Evolutionary conservation across 2,113 vertebrate species (phyloP).

Genomic region (Verasper variegatus): DNA sequence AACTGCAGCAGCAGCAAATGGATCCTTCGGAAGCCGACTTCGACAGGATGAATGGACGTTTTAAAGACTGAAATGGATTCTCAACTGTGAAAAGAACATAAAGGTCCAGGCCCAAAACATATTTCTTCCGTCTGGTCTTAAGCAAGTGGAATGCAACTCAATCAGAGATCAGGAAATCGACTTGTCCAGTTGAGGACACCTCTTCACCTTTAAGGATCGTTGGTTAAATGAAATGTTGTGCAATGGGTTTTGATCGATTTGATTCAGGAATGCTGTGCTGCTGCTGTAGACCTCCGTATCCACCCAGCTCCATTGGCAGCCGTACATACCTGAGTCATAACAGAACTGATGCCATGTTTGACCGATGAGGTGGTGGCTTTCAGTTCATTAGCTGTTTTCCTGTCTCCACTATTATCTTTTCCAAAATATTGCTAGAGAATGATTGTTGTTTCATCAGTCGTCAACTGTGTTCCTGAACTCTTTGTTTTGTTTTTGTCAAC

Average conservation of each 20-base stretch:
- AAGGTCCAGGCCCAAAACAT: neutral
- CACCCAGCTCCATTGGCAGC: too few species aligned
- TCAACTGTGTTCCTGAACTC: neutral
- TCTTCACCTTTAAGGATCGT: neutral
- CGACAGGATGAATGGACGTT: neutral
- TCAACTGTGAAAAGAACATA: neutral
- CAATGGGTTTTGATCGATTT: neutral
- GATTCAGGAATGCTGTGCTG: too few species aligned
- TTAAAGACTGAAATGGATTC: constrained; percentile 13
- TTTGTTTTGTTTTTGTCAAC: neutral
- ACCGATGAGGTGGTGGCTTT: neutral
- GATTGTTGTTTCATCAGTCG: neutral
- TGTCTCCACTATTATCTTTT: too few species aligned
- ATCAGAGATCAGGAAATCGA: neutral
- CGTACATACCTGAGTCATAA: neutral
- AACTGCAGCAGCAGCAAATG: constrained; percentile 11
- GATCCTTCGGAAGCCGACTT: constrained; percentile 2
- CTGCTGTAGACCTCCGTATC: too few species aligned
- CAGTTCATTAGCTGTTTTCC: too few species aligned
- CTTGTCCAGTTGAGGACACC: too few species aligned
- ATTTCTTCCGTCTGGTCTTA: neutral
- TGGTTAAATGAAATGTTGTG: neutral
- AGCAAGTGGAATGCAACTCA: neutral
- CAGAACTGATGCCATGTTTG: neutral
- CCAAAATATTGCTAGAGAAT: neutral